A percentile compares a stretch with the other conserved stretches of the same genome.
Evolutionary conservation across 2,797 vertebrate genomes (phyloP).

Genomic region (Sylvilagus floridanus): DNA sequence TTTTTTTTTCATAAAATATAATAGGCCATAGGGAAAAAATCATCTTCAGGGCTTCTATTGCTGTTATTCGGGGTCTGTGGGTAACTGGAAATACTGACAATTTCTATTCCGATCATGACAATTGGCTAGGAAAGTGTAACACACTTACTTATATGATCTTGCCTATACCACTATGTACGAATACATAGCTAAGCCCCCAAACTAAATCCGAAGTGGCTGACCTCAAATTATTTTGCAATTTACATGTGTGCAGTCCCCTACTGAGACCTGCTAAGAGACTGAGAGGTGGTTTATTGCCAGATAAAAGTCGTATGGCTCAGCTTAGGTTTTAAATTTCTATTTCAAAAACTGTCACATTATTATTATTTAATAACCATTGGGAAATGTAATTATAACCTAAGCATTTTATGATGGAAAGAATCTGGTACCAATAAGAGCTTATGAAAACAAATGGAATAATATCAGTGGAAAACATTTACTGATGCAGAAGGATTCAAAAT

Average conservation of each 20-base stretch:
- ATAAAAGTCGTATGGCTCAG: constrained; percentile 31
- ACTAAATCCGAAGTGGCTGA: neutral
- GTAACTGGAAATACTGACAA: neutral
- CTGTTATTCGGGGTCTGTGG: neutral
- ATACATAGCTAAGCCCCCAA: neutral
- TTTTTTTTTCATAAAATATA: neutral
- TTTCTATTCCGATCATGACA: neutral
- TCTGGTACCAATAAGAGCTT: constrained; percentile 52
- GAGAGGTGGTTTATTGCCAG: neutral
- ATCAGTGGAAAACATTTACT: constrained; percentile 56
- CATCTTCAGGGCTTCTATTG: neutral
- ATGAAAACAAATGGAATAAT: constrained; percentile 52
- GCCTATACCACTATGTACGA: neutral
- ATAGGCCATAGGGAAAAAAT: neutral
- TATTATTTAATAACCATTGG: constrained; percentile 62
- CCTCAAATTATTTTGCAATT: neutral
- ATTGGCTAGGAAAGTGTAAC: neutral
- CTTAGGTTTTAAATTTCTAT: constrained; percentile 23
- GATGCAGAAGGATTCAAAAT: constrained; percentile 40
- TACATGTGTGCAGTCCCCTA: neutral
- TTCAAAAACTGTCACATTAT: constrained; percentile 42
- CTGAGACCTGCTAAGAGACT: neutral
- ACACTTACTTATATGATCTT: neutral
- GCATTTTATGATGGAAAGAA: constrained; percentile 63
- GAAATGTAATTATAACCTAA: constrained; percentile 65